phyloP scores from a whole-genome alignment of 2,797 vertebrate species.

The Manis javanica region DNA sequence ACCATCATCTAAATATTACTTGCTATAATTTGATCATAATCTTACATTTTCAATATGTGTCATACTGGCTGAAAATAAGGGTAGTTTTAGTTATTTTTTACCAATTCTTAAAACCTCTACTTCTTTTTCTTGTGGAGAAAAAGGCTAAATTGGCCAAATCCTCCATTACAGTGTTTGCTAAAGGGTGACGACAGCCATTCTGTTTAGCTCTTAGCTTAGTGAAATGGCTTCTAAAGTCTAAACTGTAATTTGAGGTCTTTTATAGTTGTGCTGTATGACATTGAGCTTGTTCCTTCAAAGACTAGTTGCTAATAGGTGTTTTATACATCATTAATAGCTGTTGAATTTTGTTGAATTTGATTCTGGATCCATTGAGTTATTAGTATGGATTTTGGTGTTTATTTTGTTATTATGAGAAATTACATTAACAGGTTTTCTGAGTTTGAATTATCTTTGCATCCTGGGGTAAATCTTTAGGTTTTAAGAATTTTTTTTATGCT shows the following conservation, averaged over 20 bases:
- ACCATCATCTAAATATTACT: too few species aligned
- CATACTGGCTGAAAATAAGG: background rate
- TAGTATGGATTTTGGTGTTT: background rate
- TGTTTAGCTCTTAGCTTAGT: too few species aligned
- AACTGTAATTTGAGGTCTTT: background rate
- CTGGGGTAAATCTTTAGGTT: background rate
- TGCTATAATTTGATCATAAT: too few species aligned
- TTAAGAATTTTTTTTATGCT: background rate
- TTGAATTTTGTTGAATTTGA: background rate
- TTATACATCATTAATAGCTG: background rate
- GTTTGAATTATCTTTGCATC: background rate
- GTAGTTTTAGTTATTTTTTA: background rate
- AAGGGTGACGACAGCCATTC: rapidly evolving
- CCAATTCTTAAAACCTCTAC: background rate
- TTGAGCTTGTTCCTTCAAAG: background rate
- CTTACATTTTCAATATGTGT: background rate
- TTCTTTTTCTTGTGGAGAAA: background rate
- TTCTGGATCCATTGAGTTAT: background rate
- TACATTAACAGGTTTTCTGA: background rate
- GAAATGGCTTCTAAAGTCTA: background rate
- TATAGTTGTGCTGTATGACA: background rate
- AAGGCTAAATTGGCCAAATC: background rate
- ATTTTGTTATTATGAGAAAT: background rate
- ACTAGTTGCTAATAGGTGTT: background rate
- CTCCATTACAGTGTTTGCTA: background rate